Base-by-base conservation (phyloP, 2,888 invertebrate species). In the Meteorus colon region DNA sequence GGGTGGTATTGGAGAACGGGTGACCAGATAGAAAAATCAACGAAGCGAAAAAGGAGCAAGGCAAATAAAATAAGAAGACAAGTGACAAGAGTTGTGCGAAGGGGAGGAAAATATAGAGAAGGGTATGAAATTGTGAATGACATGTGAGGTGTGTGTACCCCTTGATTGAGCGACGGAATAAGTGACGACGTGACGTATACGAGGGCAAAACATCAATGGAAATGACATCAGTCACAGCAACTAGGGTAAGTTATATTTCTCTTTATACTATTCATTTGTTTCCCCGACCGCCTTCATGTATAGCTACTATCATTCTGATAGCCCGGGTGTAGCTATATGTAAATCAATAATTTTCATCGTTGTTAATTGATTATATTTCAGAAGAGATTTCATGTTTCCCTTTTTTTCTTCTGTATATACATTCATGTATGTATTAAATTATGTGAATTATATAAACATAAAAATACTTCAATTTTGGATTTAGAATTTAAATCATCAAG, bases 311-410 rank as follows among this genome's bases (percentile, higher is more conserved):
- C 51, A 63, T 72, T 72, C 45, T 63, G 48, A 72, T 63, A 63
- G 63, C 63, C 72, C 75, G 69, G 73, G 74, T 72, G 55, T 62
- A 65, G 79, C 75, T 78, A 80, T 79, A 76, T 81, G 80, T 78
- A 67, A 81, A 81, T 81, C 81, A 80, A 81, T 81, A 81, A 81
- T 78, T 78, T 75, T 77, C 77, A 80, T 73, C 75, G 75, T 78
- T 78, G 73, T 73, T 76, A 72, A 73, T 78, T 63, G 24, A 70
- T 63, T 60, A 59, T 66, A 67, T 73, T 76, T 74, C 75, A 80
- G 77, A 79, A 71, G 10, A 2, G 2, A 24, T n/a, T 41, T 4
- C 34, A 34, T 41, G 8, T 41, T 41, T 41, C 12, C 12, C 8
- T 24, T 19, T 19, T 55, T 2, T 1, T 8, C n/a, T 55, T 8